These are phyloP conservation scores for Gryon sp. DNA, from an alignment of 1,140 invertebrate species.

Conservation along the genomic window DNA sequence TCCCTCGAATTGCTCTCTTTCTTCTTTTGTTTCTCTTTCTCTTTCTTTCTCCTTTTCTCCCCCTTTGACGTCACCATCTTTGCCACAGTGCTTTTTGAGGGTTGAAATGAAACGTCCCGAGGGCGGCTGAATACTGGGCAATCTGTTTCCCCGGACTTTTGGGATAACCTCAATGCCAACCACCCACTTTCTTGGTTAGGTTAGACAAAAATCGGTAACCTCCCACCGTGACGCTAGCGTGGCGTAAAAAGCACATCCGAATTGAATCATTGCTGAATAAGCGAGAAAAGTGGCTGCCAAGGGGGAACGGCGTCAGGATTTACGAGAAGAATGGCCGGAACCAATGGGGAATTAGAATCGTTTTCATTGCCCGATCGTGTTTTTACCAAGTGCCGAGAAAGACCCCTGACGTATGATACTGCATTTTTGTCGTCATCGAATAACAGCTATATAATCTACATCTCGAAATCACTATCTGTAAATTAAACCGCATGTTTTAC, in stretches of 20 bases:
- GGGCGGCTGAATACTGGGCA: slow-evolving; percentile 67
- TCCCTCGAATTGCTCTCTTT: slow-evolving; percentile 8
- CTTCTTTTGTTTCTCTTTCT: slow-evolving; percentile 5
- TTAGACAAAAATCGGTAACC: slow-evolving; percentile 70
- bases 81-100: slow-evolving; percentile 45
- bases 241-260: slow-evolving; percentile 79
- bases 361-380: slow-evolving; percentile 64
- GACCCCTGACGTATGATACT: slow-evolving; percentile 52
- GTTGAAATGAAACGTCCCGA: slow-evolving; percentile 63
- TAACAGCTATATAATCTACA: too few species aligned
- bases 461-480: too few species aligned
- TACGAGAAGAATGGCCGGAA: slow-evolving; percentile 64
- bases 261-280: slow-evolving; percentile 81
- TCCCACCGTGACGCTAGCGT: slow-evolving; percentile 71
- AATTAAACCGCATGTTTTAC: too few species aligned
- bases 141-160: slow-evolving; percentile 75
- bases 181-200: slow-evolving; percentile 68
- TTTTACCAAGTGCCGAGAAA: slow-evolving; percentile 59
- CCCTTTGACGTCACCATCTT: neutral
- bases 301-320: slow-evolving; percentile 67
- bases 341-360: slow-evolving; percentile 65
- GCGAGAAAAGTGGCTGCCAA: slow-evolving; percentile 76
- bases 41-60: neutral
- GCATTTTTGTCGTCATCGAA: slow-evolving; percentile 45
- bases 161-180: slow-evolving; percentile 67